Evolutionary conservation across 1,140 invertebrate genomes (phyloP), one percentile per base, ranked within the genome.

Genomic region (Lordiphosa collinella): DNA sequence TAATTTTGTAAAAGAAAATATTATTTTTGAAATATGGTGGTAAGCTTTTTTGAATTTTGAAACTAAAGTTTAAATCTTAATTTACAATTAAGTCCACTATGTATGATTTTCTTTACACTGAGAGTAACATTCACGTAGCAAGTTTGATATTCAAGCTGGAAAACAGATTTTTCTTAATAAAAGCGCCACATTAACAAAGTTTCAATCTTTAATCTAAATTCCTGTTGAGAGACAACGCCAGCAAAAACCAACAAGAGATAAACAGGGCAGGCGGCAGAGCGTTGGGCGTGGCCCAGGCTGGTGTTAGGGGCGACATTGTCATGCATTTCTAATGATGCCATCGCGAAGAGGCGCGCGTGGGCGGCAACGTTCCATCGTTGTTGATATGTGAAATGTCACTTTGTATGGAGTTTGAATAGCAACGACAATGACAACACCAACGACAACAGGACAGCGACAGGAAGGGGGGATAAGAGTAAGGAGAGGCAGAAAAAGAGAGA

Each of bases 141-240:
- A 18, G 3, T 29, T 29, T 29, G 25, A 29, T 29, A 29, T 29
- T 29, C 25, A 29, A 29, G 25, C 25, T 6, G 25, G 0, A 29
- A 29, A 29, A 8, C 25, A 29, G 25, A 29, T 29, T 29, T 29
- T 29, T 29, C 25, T 29, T 29, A 29, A 29, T 29, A 29, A 29
- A 29, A 29, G 25, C 25, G 25, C 25, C 7, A 6, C 80, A 86
- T 86, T 86, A 85, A 85, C 70, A 66, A 84, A 82, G 80, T 86
- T 86, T 86, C 80, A 76, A 86, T 86, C 75, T 86, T 76, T 72
- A 86, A 86, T 86, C 80, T 86, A 80, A 86, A 86, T 72, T 76
- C 64, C 57, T 59, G 54, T 63, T 75, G 40, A 62, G 55, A 70
- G 46, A 52, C 37, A 40, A 44, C 54, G 36, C 47, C 41, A 22